phyloP scores from a whole-genome alignment of 2,797 vertebrate genomes.

The Betta splendens region DNA sequence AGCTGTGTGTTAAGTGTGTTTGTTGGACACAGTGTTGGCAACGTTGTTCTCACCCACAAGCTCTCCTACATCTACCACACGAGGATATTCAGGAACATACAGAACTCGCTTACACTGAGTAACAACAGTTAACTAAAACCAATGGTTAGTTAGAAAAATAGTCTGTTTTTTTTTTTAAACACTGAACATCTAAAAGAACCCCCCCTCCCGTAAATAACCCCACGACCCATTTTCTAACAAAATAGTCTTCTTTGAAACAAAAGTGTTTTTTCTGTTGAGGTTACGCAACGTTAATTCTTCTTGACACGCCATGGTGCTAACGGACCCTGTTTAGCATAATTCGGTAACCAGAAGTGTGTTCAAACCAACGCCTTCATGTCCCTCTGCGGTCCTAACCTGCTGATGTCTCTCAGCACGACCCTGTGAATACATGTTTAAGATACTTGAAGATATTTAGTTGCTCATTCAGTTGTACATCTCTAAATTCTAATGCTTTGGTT shows the following conservation, averaged over 20 bases:
- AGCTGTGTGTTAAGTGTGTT: slow-evolving; percentile 65
- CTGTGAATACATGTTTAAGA: neutral
- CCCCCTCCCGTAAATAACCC: slow-evolving; percentile 44
- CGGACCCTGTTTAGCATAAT: slow-evolving; percentile 61
- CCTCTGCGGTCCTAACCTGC: neutral
- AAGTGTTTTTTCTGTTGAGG: slow-evolving; percentile 63
- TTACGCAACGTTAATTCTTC: slow-evolving; percentile 63
- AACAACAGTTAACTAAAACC: slow-evolving; percentile 65
- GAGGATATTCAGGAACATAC: slow-evolving; percentile 68
- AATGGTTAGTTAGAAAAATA: slow-evolving; percentile 79
- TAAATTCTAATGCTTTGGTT: slow-evolving; percentile 50
- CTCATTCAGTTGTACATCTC: slow-evolving; percentile 12
- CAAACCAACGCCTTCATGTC: slow-evolving; percentile 17
- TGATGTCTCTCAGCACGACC: neutral
- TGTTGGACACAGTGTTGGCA: slow-evolving; percentile 82
- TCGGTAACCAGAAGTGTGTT: slow-evolving; percentile 72
- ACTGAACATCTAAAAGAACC: slow-evolving; percentile 74
- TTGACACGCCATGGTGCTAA: slow-evolving; percentile 38
- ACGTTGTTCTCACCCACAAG: slow-evolving; percentile 75
- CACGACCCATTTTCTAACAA: slow-evolving; percentile 70
- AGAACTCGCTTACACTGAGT: slow-evolving; percentile 64
- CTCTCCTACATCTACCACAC: slow-evolving; percentile 76
- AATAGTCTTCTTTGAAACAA: slow-evolving; percentile 75
- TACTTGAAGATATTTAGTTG: neutral
- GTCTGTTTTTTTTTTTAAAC: slow-evolving; percentile 58